Conservation (phyloP, 2,888 invertebrate species). For the Limenitis camilla region DNA sequence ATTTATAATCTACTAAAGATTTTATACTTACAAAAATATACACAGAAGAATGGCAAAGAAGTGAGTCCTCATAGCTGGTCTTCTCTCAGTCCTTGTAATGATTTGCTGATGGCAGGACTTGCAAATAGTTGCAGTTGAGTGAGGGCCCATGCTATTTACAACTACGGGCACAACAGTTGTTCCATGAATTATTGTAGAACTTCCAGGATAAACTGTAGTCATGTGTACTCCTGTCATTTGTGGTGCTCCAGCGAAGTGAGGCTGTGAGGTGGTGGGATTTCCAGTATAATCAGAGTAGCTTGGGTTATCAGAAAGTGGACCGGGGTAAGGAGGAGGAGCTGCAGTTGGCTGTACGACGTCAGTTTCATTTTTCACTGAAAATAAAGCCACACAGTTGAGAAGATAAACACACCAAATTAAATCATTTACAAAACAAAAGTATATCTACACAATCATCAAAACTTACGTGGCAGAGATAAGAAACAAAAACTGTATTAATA, state of each 20-base stretch:
- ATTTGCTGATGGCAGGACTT: conserved; percentile 59
- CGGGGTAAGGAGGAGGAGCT: too few species aligned
- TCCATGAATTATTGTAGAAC: conserved; percentile 20
- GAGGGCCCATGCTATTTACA: conserved; percentile 37
- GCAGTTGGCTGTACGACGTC: too few species aligned
- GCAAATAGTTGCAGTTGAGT: conserved; percentile 44
- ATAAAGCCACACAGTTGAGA: too few species aligned
- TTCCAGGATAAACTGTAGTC: conserved; percentile 11
- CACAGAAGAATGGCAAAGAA: conserved; percentile 68
- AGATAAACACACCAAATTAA: too few species aligned
- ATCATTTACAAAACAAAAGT: too few species aligned
- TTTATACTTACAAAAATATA: conserved; percentile 43
- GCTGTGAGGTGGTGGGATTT: conserved; percentile 11
- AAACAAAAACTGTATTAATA: too few species aligned
- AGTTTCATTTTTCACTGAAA: too few species aligned
- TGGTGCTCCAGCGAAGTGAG: conserved; percentile 5
- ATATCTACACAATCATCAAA: too few species aligned
- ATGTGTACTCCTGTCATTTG: conserved; percentile 4
- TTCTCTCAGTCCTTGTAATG: conserved; percentile 52
- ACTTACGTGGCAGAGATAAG: too few species aligned
- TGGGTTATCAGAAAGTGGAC: too few species aligned
- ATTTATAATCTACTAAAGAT: too few species aligned
- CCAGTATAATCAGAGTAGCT: conserved; percentile 3
- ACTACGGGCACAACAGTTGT: conserved; percentile 24
- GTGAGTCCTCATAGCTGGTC: conserved; percentile 67